Evolutionary conservation across 1,140 invertebrate species (phyloP).

Genomic region (Limonius californicus): DNA sequence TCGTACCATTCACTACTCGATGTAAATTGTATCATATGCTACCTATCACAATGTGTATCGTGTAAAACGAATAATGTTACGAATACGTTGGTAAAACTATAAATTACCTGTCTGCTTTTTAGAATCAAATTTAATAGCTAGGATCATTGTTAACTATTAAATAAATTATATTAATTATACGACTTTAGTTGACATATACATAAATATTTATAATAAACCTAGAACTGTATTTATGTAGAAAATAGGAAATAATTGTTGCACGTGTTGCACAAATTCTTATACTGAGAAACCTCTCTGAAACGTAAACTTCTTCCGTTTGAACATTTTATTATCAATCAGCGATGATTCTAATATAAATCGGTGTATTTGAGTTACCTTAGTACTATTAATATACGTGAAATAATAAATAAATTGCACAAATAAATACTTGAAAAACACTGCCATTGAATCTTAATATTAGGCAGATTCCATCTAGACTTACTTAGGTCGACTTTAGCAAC

Average conservation of each 20-base stretch:
- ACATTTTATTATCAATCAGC: background rate
- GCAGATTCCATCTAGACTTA: slow-evolving; percentile 5
- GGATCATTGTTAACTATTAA: slow-evolving; percentile 48
- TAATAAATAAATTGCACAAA: slow-evolving; percentile 7
- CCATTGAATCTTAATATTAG: slow-evolving; percentile 13
- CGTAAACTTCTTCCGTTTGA: slow-evolving; percentile 9
- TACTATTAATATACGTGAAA: slow-evolving; percentile 10
- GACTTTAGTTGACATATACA: slow-evolving; percentile 39
- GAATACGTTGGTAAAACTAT: background rate
- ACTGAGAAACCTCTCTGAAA: slow-evolving; percentile 1
- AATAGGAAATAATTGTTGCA: slow-evolving; percentile 17
- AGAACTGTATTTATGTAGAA: slow-evolving; percentile 17
- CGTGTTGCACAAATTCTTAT: slow-evolving; percentile 9
- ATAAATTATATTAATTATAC: slow-evolving; percentile 37
- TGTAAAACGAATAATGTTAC: background rate
- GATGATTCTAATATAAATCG: background rate
- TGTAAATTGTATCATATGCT: slow-evolving; percentile 4
- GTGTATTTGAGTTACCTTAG: background rate
- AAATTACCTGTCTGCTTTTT: slow-evolving; percentile 40
- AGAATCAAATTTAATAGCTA: slow-evolving; percentile 46
- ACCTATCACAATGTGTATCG: background rate
- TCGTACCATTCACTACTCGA: slow-evolving; percentile 7
- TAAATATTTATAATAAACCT: slow-evolving; percentile 25
- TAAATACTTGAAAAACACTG: slow-evolving; percentile 4
- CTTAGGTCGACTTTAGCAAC: slow-evolving; percentile 10